These are phyloP conservation scores for Heliconius melpomene DNA, from an alignment of 1,140 invertebrate species.

Conservation along the genomic window DNA sequence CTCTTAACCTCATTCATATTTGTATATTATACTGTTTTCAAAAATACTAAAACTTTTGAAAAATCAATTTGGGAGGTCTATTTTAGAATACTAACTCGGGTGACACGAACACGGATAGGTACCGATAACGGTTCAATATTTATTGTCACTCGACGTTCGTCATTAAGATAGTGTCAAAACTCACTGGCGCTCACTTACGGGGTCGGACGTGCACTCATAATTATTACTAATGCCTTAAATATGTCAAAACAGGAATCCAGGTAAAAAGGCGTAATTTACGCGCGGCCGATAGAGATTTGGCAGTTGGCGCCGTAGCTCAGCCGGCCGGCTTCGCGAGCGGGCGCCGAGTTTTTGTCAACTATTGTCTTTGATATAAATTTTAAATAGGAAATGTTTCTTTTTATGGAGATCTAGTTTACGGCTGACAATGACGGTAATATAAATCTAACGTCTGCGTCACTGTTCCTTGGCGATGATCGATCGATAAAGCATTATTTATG, in stretches of 20 bases:
- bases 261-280: conserved; percentile 81
- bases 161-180: conserved; percentile 81
- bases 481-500: conserved; percentile 80
- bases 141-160: conserved; percentile 77
- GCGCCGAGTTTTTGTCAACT: conserved; percentile 79
- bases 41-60: conserved; percentile 31
- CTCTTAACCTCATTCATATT: conserved; percentile 53
- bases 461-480: conserved; percentile 70
- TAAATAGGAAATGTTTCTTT: conserved; percentile 80
- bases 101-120: conserved; percentile 64
- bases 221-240: conserved; percentile 82
- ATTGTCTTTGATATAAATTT: conserved; percentile 81
- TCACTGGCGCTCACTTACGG: conserved; percentile 70
- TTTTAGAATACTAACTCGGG: conserved; percentile 50
- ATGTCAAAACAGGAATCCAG: conserved; percentile 81
- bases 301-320: conserved; percentile 74
- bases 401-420: conserved; percentile 81
- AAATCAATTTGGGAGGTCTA: conserved; percentile 68
- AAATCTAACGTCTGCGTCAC: conserved; percentile 74
- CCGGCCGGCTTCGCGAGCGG: conserved; percentile 62
- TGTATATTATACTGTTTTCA: conserved; percentile 33
- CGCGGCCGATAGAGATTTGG: conserved; percentile 80
- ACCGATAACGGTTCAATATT: conserved; percentile 78
- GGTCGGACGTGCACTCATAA: conserved; percentile 74
- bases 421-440: conserved; percentile 76